Percentiles rank a stretch among this genome's conserved stretches.
phyloP scores from a whole-genome alignment of 30 jellyfish, hydroid and myxozoan species.

The Haliclystus octoradiatus region DNA sequence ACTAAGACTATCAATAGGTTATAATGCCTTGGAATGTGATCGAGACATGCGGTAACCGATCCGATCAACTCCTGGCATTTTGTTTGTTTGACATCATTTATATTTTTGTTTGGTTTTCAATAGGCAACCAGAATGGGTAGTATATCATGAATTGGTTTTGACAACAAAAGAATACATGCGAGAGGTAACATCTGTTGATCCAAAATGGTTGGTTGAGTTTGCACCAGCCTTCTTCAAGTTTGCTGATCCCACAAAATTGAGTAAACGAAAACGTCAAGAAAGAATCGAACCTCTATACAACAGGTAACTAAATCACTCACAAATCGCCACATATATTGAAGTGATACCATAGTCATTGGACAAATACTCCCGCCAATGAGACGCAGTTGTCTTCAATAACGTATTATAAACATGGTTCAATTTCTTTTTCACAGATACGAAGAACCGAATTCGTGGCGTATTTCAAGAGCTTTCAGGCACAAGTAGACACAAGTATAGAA shows the following conservation, averaged over 20 bases:
- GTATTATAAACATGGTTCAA: not conserved
- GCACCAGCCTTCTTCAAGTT: conserved; percentile 95
- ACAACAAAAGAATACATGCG: conserved; percentile 98
- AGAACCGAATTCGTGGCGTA: conserved; percentile 98
- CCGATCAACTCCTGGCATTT: not conserved
- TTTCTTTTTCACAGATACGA: conserved; percentile 45
- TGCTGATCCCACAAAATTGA: conserved; percentile 89
- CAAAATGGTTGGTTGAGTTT: conserved; percentile 97
- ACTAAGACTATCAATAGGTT: too few species aligned
- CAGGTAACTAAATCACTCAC: conserved; percentile 75
- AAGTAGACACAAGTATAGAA: too few species aligned
- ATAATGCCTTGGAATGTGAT: too few species aligned
- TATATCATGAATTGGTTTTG: conserved; percentile 92
- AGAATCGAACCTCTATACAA: conserved; percentile 92
- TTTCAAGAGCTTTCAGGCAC: conserved; percentile 80
- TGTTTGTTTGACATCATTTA: not conserved
- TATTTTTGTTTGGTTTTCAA: conserved; percentile 1
- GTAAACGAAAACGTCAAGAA: conserved; percentile 88
- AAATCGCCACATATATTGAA: too few species aligned
- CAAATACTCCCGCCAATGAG: not conserved
- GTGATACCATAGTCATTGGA: not conserved
- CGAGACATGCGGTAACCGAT: too few species aligned
- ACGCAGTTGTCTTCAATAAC: too few species aligned
- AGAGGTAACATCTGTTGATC: conserved; percentile 93
- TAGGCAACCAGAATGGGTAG: conserved; percentile 99